Percentiles rank a stretch among this genome's conserved stretches.
Conservation (phyloP, 1,140 invertebrate species). For the Drosophila malerkotliana region DNA sequence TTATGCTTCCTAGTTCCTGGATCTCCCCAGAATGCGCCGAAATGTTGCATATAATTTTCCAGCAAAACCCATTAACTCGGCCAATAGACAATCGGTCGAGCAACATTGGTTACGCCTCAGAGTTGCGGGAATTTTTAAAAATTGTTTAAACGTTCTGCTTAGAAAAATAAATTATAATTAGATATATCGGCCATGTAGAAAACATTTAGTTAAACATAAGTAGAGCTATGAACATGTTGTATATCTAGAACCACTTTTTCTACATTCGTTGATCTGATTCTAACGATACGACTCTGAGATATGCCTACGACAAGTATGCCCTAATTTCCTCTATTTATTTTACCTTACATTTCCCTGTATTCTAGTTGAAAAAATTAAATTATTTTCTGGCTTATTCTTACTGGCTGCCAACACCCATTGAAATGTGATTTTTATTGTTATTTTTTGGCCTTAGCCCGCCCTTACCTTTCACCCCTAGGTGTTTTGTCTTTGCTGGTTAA, state of each 20-base stretch:
- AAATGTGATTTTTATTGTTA: constrained; percentile 55
- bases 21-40: constrained; percentile 6
- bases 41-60: constrained; percentile 56
- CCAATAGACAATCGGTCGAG: constrained; percentile 55
- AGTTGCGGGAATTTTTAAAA: constrained; percentile 1
- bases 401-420: constrained; percentile 25
- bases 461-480: constrained; percentile 36
- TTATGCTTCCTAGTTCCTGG: constrained; percentile 22
- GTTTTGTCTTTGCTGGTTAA: constrained; percentile 41
- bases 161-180: too few species aligned
- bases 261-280: too few species aligned
- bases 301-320: too few species aligned
- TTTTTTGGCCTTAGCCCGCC: constrained; percentile 38
- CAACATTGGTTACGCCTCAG: constrained; percentile 11
- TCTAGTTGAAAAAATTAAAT: constrained; percentile 72
- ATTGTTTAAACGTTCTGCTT: background rate
- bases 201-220: too few species aligned
- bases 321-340: background rate
- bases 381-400: constrained; percentile 36
- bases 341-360: background rate
- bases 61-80: constrained; percentile 30
- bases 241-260: too few species aligned
- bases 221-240: too few species aligned
- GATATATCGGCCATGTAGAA: too few species aligned
- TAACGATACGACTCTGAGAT: too few species aligned